Base-by-base conservation (phyloP, 2,888 invertebrate species). In the Hesperia comma region DNA sequence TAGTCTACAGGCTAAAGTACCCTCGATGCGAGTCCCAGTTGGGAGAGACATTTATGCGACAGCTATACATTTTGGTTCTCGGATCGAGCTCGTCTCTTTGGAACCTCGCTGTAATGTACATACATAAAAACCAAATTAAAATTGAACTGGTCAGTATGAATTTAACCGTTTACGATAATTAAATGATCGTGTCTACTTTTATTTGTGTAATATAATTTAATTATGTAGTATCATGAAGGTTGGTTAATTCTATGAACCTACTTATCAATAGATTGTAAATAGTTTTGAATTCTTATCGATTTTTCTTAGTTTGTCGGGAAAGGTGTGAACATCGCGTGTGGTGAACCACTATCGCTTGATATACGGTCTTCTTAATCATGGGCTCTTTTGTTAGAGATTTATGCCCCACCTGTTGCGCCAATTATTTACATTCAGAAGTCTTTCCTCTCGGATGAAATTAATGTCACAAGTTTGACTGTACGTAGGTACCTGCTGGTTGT, bases 361-460 rank as follows among this genome's bases (percentile, higher is more conserved):
- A 85, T 87, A 89, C 81, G 79, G 79, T 73, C 81, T 84, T 87
- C 84, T 88, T 90, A 90, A 90, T 90, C 90, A 87, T 83, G 77
- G 80, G 77, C 82, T 86, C 84, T 84, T 87, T 85, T 81, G 83
- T 85, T 75, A 74, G 79, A 87, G 88, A 90, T 89, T 89, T 89
- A 89, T 90, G 82, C 76, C 80, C 81, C 88, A 90, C 88, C 87
- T 88, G 89, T 90, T 90, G 87, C 82, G 86, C 86, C 86, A 89
- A 88, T 88, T 89, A 89, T 87, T 90, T 86, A 88, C 87, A 84
- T 86, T 87, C 83, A 81, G 85, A 86, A 87, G 85, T 85, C 79
- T 83, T 88, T 84, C 77, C 78, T 86, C 79, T 78, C 71, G 72
- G 60, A 60, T 70, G 15, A 68, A 71, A 71, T 49, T 19, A 19